These are phyloP conservation scores for Corythornis vintsioides DNA, from an alignment of 2,113 vertebrate genomes.

Conservation along the genomic window DNA sequence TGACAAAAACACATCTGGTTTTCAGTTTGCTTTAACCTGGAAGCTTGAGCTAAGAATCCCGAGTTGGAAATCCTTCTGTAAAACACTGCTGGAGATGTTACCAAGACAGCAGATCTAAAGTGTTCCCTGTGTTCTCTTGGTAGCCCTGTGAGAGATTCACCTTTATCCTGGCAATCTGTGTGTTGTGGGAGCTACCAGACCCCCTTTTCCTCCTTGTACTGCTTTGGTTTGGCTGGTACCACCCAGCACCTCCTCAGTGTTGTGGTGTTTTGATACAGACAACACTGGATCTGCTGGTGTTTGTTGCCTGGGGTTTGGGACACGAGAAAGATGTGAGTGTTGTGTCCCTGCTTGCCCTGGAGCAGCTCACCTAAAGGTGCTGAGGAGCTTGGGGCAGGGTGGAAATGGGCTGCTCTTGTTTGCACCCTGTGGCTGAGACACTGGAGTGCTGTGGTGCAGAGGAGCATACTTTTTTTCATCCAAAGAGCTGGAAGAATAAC, in stretches of 20 bases:
- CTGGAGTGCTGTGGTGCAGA: not conserved
- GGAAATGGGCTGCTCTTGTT: not conserved
- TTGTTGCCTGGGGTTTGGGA: not conserved
- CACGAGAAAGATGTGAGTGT: fast-evolving
- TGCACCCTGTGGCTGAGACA: fast-evolving
- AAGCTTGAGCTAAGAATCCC: not conserved
- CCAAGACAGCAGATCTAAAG: not conserved
- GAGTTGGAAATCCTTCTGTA: not conserved
- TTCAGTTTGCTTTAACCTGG: constrained; percentile 6
- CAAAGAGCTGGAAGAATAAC: not conserved
- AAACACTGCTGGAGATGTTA: not conserved
- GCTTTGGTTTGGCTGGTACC: not conserved
- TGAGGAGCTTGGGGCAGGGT: not conserved
- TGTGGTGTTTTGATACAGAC: no score
- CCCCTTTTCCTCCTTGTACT: not conserved
- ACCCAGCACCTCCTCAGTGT: fast-evolving
- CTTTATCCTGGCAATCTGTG: not conserved
- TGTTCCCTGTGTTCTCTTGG: fast-evolving
- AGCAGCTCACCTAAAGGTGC: fast-evolving
- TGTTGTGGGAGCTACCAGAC: not conserved
- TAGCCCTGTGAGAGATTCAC: not conserved
- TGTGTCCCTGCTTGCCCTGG: not conserved
- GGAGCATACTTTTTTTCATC: not conserved
- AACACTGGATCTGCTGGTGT: no score
- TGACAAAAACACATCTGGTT: constrained; percentile 38